Evolutionary conservation across 2,888 invertebrate genomes (phyloP).

Genomic region (Ornithoptera priamus): DNA sequence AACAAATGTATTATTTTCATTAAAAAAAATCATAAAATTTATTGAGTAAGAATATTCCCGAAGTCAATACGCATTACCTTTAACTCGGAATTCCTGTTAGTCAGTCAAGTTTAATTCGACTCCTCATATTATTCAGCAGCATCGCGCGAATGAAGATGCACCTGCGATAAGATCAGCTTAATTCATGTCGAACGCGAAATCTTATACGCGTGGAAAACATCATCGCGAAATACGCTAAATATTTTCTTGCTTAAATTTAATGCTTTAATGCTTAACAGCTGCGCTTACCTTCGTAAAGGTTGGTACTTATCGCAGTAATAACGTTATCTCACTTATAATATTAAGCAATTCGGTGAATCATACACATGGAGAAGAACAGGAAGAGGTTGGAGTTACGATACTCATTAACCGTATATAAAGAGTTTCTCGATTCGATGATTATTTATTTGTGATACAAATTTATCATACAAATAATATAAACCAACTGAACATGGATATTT

Average conservation of each 20-base stretch:
- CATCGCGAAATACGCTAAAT: constrained; percentile 35
- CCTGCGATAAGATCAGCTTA: constrained; percentile 54
- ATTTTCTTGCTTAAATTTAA: constrained; percentile 27
- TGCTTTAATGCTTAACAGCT: constrained; percentile 27
- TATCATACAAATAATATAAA: too few species aligned
- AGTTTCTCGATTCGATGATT: too few species aligned
- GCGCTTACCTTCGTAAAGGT: constrained; percentile 13
- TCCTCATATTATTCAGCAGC: constrained; percentile 43
- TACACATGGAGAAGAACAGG: too few species aligned
- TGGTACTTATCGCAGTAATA: constrained; percentile 4
- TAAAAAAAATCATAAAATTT: background rate
- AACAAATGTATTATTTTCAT: background rate
- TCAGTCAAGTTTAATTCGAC: constrained; percentile 50
- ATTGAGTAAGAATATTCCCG: constrained; percentile 24
- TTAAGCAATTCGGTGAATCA: too few species aligned
- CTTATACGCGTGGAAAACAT: constrained; percentile 59
- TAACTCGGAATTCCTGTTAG: constrained; percentile 46
- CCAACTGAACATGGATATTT: too few species aligned
- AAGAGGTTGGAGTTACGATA: too few species aligned
- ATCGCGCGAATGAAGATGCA: constrained; percentile 55
- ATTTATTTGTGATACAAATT: too few species aligned
- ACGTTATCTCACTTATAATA: background rate
- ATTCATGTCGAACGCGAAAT: constrained; percentile 61
- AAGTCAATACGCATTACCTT: constrained; percentile 41
- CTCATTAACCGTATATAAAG: too few species aligned